Base-by-base conservation (phyloP, 1,140 invertebrate genomes). In the Rhyacophila brunnea region DNA sequence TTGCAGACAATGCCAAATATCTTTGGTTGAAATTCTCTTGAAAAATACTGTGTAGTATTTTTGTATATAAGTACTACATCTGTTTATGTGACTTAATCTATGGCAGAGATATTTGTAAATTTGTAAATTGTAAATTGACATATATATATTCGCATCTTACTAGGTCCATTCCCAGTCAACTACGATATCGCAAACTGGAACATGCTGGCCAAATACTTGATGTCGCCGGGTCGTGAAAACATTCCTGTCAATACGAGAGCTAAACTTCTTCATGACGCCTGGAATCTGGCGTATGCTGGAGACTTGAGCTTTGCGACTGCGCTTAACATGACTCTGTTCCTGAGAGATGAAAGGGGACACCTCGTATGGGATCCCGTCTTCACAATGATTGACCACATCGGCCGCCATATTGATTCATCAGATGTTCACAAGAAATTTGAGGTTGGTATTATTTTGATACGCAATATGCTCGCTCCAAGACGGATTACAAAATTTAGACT, bases 111-210 rank as follows among this genome's bases (percentile, higher is more conserved):
- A n/a, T n/a, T n/a, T n/a, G n/a, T n/a, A n/a, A n/a, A n/a, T n/a
- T n/a, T n/a, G n/a, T n/a, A n/a, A n/a, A n/a, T n/a, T n/a, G n/a
- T n/a, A n/a, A n/a, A n/a, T n/a, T n/a, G n/a, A n/a, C n/a, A n/a
- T n/a, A n/a, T n/a, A n/a, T n/a, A n/a, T n/a, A n/a, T n/a, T n/a
- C n/a, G n/a, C n/a, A n/a, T n/a, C n/a, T n/a, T 18, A 43, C 9
- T 68, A 85, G 88, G 87, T 1, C 89, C 90, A 51, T 92, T 87
- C 68, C 84, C 88, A 5, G 90, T 93, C 0, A 92, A 92, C 66
- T 93, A 93, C 68, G 91, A 93, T 62, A 59, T 71, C 5, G 68
- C 80, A n/a, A 92, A 92, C 68, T 93, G 91, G 91, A 81, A 85
- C 59, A 80, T 90, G 60, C 68, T 93, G 1, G 80, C 84, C 0